These are phyloP conservation scores for Bactericera cockerelli DNA, from an alignment of 1,140 invertebrate genomes.

Conservation along the genomic window DNA sequence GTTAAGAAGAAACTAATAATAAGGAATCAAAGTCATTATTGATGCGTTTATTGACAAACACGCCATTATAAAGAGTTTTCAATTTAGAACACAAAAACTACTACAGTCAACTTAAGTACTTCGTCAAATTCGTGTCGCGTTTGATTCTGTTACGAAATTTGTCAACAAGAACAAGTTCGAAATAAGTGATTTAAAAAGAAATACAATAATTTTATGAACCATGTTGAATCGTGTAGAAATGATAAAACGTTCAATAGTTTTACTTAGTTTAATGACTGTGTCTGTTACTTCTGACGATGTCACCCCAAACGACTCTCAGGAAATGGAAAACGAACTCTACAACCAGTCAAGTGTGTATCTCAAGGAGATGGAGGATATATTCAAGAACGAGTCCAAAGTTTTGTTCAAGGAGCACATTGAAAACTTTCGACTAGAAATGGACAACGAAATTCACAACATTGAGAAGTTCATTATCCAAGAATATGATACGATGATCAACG, in stretches of 20 bases:
- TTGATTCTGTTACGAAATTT: no score
- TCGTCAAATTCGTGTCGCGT: no score
- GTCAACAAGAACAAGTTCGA: no score
- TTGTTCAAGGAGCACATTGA: not conserved
- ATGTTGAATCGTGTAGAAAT: not conserved
- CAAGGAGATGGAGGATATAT: constrained; percentile 1
- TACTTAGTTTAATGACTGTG: not conserved
- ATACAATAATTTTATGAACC: not conserved
- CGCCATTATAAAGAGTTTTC: no score
- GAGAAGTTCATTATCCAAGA: not conserved
- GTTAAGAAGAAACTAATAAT: no score
- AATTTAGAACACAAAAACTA: no score
- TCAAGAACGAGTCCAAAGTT: constrained; percentile 5
- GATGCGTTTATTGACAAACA: no score
- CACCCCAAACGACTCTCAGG: not conserved
- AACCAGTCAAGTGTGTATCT: not conserved
- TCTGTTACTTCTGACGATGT: not conserved
- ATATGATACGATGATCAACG: constrained; percentile 4
- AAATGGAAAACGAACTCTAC: not conserved
- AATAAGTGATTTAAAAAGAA: no score
- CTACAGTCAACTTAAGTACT: no score
- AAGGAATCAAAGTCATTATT: no score
- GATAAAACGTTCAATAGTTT: not conserved
- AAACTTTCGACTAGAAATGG: not conserved
- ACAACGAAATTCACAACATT: constrained; percentile 3